phyloP scores from a whole-genome alignment of 2,113 vertebrate genomes.

The Catharus fuscescens region DNA sequence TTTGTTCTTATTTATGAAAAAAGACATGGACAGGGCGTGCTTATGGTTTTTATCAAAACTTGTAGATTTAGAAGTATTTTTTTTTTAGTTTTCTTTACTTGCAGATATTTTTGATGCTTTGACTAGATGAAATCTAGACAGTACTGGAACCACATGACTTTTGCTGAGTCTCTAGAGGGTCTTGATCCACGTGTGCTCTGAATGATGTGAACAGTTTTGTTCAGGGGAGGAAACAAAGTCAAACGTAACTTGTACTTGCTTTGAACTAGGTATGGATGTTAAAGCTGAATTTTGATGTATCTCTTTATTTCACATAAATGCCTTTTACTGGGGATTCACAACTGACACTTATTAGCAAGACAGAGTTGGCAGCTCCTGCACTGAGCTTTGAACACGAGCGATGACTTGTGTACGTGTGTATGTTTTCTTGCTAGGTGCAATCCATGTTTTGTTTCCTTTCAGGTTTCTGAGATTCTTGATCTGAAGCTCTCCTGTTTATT shows the following conservation, averaged over 20 bases:
- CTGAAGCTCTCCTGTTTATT: neutral
- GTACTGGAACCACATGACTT: neutral
- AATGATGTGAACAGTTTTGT: neutral
- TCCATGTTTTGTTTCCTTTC: neutral
- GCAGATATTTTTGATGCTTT: neutral
- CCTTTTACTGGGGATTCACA: neutral
- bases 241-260: neutral
- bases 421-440: neutral
- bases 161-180: neutral
- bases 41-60: neutral
- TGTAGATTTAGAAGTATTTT: neutral
- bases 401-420: rapidly evolving
- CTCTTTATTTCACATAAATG: neutral
- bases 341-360: neutral
- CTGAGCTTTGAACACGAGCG: neutral
- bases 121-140: neutral
- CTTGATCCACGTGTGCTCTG: neutral
- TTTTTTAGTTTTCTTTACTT: neutral
- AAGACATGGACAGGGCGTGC: neutral
- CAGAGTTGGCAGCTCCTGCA: neutral
- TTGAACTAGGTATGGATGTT: neutral
- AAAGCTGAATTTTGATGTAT: neutral
- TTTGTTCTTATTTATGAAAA: neutral
- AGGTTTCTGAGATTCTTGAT: neutral
- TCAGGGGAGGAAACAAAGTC: neutral